phyloP scores from a whole-genome alignment of 2,113 vertebrate genomes.

The Dolichotis patagonum region DNA sequence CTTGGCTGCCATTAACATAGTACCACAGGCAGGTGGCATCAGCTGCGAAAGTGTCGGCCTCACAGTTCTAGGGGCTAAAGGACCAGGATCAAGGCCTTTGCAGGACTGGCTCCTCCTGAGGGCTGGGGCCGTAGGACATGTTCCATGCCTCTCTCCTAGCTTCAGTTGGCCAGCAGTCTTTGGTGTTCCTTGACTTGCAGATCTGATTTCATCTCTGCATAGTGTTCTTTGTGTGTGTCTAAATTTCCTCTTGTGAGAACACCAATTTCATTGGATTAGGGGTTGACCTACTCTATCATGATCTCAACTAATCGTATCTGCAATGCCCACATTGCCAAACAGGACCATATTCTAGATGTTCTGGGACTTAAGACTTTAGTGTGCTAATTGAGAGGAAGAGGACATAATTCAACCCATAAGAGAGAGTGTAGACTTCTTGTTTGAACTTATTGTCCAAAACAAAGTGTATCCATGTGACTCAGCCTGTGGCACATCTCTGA shows the following conservation, averaged over 20 bases:
- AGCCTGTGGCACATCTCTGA: neutral
- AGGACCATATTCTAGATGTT: neutral
- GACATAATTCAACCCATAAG: neutral
- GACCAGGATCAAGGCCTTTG: neutral
- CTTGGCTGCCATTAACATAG: neutral
- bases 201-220: neutral
- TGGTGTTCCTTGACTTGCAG: neutral
- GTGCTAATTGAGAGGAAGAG: neutral
- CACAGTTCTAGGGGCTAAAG: neutral
- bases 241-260: neutral
- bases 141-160: rapidly evolving
- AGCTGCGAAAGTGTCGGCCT: neutral
- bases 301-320: neutral
- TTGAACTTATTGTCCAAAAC: constrained; percentile 6
- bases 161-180: neutral
- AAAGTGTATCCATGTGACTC: neutral
- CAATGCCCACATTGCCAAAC: neutral
- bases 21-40: neutral
- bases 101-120: neutral
- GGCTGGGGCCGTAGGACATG: too few species aligned
- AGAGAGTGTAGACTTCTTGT: neutral
- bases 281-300: neutral
- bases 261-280: neutral
- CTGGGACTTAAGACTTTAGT: neutral
- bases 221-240: neutral